Evolutionary conservation across 2,888 invertebrate species (phyloP), one percentile per base, ranked within the genome.

Genomic region (Campoletis raptor): DNA sequence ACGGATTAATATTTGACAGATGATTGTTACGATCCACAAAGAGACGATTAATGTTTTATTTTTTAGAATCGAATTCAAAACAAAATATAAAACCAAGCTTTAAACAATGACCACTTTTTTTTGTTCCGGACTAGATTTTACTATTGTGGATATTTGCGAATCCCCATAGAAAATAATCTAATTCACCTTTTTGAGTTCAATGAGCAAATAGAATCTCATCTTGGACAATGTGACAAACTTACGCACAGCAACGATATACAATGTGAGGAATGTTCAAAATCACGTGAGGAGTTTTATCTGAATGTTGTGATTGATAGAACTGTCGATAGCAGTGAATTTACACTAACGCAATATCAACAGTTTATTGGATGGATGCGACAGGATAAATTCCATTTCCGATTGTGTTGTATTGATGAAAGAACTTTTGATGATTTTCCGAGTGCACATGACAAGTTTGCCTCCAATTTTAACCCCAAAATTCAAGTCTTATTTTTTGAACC

Each of bases 251-350:
- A 42, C 42, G 30, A 77, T 74, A 45, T n/a, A 18, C 64, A 40
- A 42, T 40, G 24, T 54, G 67, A 78, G 48, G 37, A 78, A 78
- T 78, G 24, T 73, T 67, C 74, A 48, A 74, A 85, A 82, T 82
- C 40, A 48, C 52, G 69, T 45, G 21, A 48, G 30, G 40, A 18
- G 66, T 73, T 85, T 85, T 64, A 57, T 82, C 40, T 67, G 77
- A 79, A 82, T 70, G 69, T 82, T 78, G 42, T 48, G 79, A 74
- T 36, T 82, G 85, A 85, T 82, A 74, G 79, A 74, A 79, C 79
- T 85, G 85, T 82, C 85, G 82, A 82, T 79, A 82, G 52, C 82
- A 85, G 54, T 45, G 36, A 36, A 64, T 45, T 42, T 77, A 67
- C 45, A 70, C 66, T 67, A 61, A 77, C 40, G n/a, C 45, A 45